A percentile compares a stretch with the other conserved stretches of the same genome.
Evolutionary conservation across 2,888 invertebrate genomes (phyloP).

Genomic region (Drosophila fungiperda): DNA sequence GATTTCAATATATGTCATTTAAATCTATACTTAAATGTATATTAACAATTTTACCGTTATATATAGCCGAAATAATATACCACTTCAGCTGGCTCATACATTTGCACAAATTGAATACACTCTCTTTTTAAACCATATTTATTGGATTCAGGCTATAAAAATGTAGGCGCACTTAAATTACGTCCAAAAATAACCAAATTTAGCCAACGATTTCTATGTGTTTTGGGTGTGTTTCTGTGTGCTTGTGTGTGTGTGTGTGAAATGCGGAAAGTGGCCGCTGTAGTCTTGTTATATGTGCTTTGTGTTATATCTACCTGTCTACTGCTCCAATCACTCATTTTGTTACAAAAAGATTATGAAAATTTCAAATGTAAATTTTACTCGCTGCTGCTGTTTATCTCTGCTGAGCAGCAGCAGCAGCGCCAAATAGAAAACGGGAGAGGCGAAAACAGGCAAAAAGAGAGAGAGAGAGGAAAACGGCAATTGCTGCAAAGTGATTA

Average conservation of each 20-base stretch:
- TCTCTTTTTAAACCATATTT: neutral
- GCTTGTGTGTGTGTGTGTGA: conserved; percentile 43
- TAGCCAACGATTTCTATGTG: conserved; percentile 4
- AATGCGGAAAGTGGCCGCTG: conserved; percentile 68
- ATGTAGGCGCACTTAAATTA: conserved; percentile 9
- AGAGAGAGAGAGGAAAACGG: conserved; percentile 54
- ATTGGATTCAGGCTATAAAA: neutral
- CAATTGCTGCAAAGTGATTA: conserved; percentile 77
- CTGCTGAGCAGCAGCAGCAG: conserved; percentile 4
- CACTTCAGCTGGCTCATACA: neutral
- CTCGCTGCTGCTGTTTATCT: conserved; percentile 27
- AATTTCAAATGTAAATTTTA: conserved; percentile 76
- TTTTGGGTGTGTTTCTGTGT: conserved; percentile 9
- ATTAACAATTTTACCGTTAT: neutral
- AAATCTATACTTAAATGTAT: no score
- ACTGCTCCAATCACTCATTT: conserved; percentile 63
- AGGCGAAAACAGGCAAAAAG: neutral
- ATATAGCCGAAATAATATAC: neutral
- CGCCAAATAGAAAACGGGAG: conserved; percentile 18
- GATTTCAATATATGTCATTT: no score
- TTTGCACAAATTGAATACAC: neutral
- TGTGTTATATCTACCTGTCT: conserved; percentile 10
- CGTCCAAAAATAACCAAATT: conserved; percentile 3
- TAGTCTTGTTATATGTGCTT: neutral
- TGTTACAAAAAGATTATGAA: conserved; percentile 73